A percentile compares a stretch with the other conserved stretches of the same genome.
Evolutionary conservation across 2,797 vertebrate species (phyloP).

Genomic region (Xyrichtys novacula): DNA sequence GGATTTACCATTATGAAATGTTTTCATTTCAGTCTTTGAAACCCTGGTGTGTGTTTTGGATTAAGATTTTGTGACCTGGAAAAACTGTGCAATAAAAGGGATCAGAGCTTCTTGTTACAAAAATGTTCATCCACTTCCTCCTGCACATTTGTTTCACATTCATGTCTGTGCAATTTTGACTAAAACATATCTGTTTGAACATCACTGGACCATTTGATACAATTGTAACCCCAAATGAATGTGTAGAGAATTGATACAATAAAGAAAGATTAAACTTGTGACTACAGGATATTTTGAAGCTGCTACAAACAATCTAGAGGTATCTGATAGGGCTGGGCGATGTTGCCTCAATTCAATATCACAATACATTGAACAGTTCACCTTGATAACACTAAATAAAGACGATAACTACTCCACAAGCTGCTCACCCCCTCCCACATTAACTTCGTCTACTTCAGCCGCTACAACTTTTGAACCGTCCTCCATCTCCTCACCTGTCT

Average conservation of each 20-base stretch:
- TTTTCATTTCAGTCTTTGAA: conserved; percentile 32
- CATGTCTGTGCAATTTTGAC: conserved; percentile 21
- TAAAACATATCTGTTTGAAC: conserved; percentile 41
- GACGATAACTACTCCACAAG: no score
- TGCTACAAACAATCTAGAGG: conserved; percentile 42
- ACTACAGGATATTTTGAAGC: conserved; percentile 49
- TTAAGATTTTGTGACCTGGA: conserved; percentile 32
- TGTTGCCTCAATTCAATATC: no score
- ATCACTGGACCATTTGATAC: conserved; percentile 28
- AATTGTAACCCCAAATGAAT: conserved; percentile 1
- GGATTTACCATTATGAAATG: conserved; percentile 36
- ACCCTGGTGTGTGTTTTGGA: conserved; percentile 26
- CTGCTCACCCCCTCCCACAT: no score
- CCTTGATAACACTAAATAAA: no score
- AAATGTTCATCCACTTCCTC: conserved; percentile 18
- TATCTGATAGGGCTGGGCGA: conserved; percentile 56
- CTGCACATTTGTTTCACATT: conserved; percentile 23
- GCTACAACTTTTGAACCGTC: no score
- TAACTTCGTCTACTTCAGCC: no score
- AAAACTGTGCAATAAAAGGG: conserved; percentile 19
- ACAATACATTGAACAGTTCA: no score
- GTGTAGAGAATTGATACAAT: conserved; percentile 16
- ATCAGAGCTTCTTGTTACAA: conserved; percentile 37
- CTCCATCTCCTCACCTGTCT: no score
- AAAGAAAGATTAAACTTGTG: conserved; percentile 49